These are phyloP conservation scores for Oophaga sylvatica DNA, from an alignment of 2,797 vertebrate genomes.

Conservation along the genomic window DNA sequence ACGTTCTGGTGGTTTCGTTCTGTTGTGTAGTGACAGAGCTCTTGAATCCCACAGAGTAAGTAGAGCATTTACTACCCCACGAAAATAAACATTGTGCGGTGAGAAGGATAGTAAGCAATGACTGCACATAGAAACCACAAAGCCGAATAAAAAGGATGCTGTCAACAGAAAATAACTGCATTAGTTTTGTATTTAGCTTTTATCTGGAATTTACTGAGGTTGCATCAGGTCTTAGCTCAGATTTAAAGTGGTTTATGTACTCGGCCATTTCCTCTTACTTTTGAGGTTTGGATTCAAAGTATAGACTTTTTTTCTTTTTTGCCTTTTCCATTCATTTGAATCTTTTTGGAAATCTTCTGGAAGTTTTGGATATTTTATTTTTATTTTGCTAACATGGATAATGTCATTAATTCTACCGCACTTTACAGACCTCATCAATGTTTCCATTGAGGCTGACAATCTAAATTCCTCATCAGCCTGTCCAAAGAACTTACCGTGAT, in stretches of 20 bases:
- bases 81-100: slow-evolving; percentile 11
- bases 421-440: too few species aligned
- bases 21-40: not conserved
- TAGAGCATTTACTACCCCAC: not conserved
- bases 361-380: too few species aligned
- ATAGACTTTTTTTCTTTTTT: too few species aligned
- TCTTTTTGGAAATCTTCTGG: too few species aligned
- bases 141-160: not conserved
- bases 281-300: too few species aligned
- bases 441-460: too few species aligned
- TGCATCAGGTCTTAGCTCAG: not conserved
- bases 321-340: too few species aligned
- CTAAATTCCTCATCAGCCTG: too few species aligned
- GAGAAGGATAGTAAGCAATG: slow-evolving; percentile 6
- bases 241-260: not conserved
- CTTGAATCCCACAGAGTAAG: slow-evolving; percentile 15
- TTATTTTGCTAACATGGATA: too few species aligned
- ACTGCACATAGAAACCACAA: not conserved
- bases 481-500: too few species aligned
- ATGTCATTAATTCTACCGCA: too few species aligned
- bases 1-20: slow-evolving; percentile 12
- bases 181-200: not conserved
- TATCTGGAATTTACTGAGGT: not conserved
- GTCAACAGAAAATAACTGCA: not conserved
- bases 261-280: too few species aligned